Evolutionary conservation across 2,113 vertebrate genomes (phyloP), one percentile per base, ranked within the genome.

Genomic region (Peromyscus maniculatus): DNA sequence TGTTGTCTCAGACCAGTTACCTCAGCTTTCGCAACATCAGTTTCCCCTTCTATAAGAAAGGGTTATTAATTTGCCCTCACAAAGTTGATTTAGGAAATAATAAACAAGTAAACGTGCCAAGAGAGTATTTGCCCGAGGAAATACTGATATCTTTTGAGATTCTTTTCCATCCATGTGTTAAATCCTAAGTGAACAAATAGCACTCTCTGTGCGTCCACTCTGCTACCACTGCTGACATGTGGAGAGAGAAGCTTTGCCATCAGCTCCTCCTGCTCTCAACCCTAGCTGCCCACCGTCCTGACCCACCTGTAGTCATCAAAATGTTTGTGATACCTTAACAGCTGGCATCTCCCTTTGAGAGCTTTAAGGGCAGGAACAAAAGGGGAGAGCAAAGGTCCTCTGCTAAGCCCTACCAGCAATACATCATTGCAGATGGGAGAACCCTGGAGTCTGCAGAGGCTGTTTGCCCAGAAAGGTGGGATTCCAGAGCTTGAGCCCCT

Each of bases 1-100:
- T 26, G 24, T 19, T 31, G 55, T 88, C 57, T 91, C 86, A 59
- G 59, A 7, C 62, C 71, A 91, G 59, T 89, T 66, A 31, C 3
- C 6, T 43, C 33, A 22, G 43, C 77, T 62, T 96, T 89, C 57
- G 26, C 4, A 96, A 49, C 57, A 52, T 78, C 39, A 31, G 36
- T 79, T 95, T 87, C 52, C n/a, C 39, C 46, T 94, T 79, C 33
- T 62, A 7, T 77, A 67, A 62, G 31, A 22, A 52, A 91, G 21
- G 33, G 49, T 71, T 82, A 66, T 11, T 82, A n/a, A 91, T 80
- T 82, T 93, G 11, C 87, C n/a, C 93, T 86, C 59, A 59, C 52
- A 49, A 86, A 24, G 13, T 26, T 94, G n/a, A 92, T 22, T 59
- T 5, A 74, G 43, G 24, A 94, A 75, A 64, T 78, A 90, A 67